A percentile compares a stretch with the other conserved stretches of the same genome.
Conservation (phyloP, 1,140 invertebrate genomes). For the Schlechtendalia chinensis region DNA sequence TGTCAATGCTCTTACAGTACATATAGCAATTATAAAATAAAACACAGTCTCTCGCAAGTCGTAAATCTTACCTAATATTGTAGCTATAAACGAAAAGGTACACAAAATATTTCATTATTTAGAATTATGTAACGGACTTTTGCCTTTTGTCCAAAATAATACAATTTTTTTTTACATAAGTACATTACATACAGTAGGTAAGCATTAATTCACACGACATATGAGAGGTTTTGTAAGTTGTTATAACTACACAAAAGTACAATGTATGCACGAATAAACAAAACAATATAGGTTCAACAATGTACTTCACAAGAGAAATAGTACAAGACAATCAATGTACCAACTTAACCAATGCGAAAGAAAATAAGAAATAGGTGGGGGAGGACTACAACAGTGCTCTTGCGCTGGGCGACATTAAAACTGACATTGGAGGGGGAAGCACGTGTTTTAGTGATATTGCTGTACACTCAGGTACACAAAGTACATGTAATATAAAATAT, state of each 20-base stretch:
- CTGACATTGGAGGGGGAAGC: too few relatives aligned
- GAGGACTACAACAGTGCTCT: too few relatives aligned
- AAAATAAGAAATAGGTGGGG: too few relatives aligned
- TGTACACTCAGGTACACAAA: too few relatives aligned
- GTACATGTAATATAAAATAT: too few relatives aligned
- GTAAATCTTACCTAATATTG: not conserved
- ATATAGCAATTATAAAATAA: not conserved
- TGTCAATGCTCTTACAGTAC: not conserved
- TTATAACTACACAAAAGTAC: not conserved
- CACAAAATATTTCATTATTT: slow-evolving; percentile 8
- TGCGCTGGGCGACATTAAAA: too few relatives aligned
- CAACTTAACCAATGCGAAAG: too few relatives aligned
- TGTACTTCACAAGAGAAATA: not conserved
- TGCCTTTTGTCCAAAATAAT: not conserved
- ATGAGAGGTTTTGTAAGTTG: not conserved
- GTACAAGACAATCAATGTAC: too few relatives aligned
- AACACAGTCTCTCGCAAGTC: slow-evolving; percentile 13
- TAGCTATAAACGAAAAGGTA: not conserved
- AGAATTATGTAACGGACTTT: slow-evolving; percentile 11
- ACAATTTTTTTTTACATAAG: not conserved
- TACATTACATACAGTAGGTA: not conserved
- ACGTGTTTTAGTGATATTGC: too few relatives aligned
- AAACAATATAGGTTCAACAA: not conserved
- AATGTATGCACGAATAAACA: not conserved
- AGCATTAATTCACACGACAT: too few relatives aligned